Percentiles rank a stretch among this genome's conserved stretches.
These are phyloP conservation scores for Xenopus tropicalis DNA, from an alignment of 2,113 vertebrate genomes.

Conservation along the genomic window DNA sequence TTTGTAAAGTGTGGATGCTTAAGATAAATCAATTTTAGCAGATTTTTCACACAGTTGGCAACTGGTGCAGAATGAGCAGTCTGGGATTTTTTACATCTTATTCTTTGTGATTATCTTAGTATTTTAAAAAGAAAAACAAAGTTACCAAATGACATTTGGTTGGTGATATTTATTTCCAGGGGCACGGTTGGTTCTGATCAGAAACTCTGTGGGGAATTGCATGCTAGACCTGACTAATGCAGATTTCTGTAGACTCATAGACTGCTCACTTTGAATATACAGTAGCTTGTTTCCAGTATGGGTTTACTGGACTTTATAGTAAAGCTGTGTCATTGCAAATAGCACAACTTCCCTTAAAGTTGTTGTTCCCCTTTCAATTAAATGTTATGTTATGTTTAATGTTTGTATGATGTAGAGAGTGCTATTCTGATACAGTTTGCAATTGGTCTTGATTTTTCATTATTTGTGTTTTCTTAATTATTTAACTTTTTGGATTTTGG, in stretches of 20 bases:
- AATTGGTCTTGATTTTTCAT: no score
- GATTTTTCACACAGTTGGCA: constrained; percentile 32
- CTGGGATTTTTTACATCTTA: constrained; percentile 10
- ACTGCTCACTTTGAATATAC: not conserved
- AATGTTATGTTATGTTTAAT: no score
- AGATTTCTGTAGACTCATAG: not conserved
- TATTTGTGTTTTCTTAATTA: no score
- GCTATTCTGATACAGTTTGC: no score
- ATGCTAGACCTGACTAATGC: not conserved
- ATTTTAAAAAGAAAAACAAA: not conserved
- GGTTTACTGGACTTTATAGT: not conserved
- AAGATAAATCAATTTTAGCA: constrained; percentile 31
- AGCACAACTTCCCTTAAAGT: no score
- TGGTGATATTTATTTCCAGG: constrained; percentile 20
- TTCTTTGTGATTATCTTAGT: constrained; percentile 19
- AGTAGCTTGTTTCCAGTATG: not conserved
- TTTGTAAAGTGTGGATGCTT: constrained; percentile 29
- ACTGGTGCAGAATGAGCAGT: not conserved
- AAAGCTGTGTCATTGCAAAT: not conserved
- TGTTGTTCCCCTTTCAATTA: no score
- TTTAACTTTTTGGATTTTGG: no score
- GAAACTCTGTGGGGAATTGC: not conserved
- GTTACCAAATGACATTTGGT: constrained; percentile 13
- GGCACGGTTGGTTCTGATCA: constrained; percentile 8
- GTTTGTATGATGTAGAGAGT: no score